phyloP scores from a whole-genome alignment of 2,797 vertebrate species.

The Ctenopoma multispine region DNA sequence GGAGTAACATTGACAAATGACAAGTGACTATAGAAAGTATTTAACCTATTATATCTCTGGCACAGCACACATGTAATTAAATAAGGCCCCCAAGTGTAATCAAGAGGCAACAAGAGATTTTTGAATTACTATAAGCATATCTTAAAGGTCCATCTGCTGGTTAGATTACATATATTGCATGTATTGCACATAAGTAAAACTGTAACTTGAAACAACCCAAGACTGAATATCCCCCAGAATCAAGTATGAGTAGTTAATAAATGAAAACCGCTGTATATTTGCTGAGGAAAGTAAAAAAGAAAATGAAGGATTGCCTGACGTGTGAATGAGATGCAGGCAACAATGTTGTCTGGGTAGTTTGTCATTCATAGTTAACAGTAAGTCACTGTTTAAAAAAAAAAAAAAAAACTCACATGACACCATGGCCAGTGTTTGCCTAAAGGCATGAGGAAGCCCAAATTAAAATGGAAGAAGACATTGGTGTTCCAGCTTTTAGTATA shows the following conservation, averaged over 20 bases:
- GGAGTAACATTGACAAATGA: background rate
- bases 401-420: conserved; percentile 11
- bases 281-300: background rate
- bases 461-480: conserved; percentile 1
- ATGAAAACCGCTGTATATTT: too few relatives aligned
- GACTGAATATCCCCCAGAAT: background rate
- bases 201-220: background rate
- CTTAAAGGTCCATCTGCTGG: background rate
- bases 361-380: background rate
- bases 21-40: background rate
- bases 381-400: background rate
- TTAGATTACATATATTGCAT: too few relatives aligned
- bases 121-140: background rate
- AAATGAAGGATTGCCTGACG: background rate
- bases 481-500: background rate
- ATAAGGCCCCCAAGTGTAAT: conserved; percentile 7
- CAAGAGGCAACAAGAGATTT: background rate
- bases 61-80: conserved; percentile 12
- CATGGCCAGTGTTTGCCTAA: conserved; percentile 14
- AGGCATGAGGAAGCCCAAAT: conserved; percentile 3
- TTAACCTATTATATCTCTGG: background rate
- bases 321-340: background rate
- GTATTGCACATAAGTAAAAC: too few relatives aligned
- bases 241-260: background rate
- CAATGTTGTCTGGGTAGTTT: background rate